Conservation (phyloP, 2,888 invertebrate genomes). For the Drosophila emarginata region DNA sequence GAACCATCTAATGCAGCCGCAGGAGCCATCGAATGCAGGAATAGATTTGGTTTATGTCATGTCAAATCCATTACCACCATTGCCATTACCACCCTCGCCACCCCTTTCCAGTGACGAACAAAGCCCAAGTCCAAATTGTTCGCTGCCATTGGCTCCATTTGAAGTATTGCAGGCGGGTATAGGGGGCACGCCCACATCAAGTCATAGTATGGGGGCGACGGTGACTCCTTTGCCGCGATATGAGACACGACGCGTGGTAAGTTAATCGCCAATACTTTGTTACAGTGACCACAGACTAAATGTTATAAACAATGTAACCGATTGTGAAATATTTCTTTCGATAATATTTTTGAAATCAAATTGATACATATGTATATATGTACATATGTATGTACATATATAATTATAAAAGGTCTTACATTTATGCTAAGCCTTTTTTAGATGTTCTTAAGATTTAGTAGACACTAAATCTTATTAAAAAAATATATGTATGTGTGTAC, state of each 20-base stretch:
- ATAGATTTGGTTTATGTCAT: constrained; percentile 70
- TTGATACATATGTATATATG: no score
- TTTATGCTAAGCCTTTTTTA: neutral
- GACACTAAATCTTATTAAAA: neutral
- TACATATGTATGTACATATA: no score
- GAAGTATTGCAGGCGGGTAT: constrained; percentile 45
- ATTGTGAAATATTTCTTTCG: neutral
- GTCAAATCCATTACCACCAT: constrained; percentile 50
- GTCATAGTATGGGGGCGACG: constrained; percentile 12
- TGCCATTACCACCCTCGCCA: constrained; percentile 57
- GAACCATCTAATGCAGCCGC: constrained; percentile 32
- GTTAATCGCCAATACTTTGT: constrained; percentile 54
- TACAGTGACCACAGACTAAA: constrained; percentile 22
- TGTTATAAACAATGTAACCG: neutral
- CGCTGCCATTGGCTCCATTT: constrained; percentile 54
- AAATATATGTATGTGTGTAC: no score
- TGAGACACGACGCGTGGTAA: constrained; percentile 72
- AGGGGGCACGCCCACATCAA: constrained; percentile 11
- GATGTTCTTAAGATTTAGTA: neutral
- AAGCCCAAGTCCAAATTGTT: constrained; percentile 39
- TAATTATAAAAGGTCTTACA: neutral
- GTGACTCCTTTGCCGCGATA: constrained; percentile 51
- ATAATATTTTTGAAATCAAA: no score
- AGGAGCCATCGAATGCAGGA: constrained; percentile 30
- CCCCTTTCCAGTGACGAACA: constrained; percentile 59